Conservation (phyloP, 2,113 vertebrate genomes). For the Sminthopsis crassicaudata region DNA sequence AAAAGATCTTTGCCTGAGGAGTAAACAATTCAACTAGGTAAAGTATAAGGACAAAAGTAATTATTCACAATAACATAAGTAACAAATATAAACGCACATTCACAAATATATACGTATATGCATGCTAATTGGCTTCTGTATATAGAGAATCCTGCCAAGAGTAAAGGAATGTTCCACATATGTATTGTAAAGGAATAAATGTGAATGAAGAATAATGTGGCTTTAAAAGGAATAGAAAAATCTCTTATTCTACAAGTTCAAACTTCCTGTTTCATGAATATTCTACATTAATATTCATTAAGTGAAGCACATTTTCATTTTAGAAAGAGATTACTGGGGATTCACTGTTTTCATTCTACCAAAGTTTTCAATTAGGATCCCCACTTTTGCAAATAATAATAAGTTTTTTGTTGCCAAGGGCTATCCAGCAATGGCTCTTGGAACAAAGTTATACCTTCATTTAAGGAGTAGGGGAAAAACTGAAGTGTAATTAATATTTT, state of each 20-base stretch:
- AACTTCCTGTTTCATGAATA: slow-evolving; percentile 81
- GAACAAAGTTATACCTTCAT: slow-evolving; percentile 68
- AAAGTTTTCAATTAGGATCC: slow-evolving; percentile 85
- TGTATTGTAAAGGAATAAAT: slow-evolving; percentile 23
- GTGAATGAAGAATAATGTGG: slow-evolving; percentile 45
- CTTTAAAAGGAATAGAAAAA: slow-evolving; percentile 44
- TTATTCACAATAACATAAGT: slow-evolving; percentile 41
- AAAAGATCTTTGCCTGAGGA: slow-evolving; percentile 7
- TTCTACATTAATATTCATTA: slow-evolving; percentile 84
- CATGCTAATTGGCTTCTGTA: slow-evolving; percentile 38
- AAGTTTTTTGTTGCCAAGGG: slow-evolving; percentile 81
- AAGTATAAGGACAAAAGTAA: slow-evolving; percentile 14
- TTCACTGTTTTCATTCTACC: slow-evolving; percentile 82
- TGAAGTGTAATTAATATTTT: slow-evolving; percentile 78
- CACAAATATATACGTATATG: slow-evolving; percentile 7
- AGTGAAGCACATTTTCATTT: slow-evolving; percentile 79
- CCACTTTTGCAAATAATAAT: slow-evolving; percentile 84
- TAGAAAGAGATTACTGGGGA: slow-evolving; percentile 82
- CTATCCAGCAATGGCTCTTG: slow-evolving; percentile 72
- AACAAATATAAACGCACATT: slow-evolving; percentile 17
- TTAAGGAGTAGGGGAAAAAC: slow-evolving; percentile 76
- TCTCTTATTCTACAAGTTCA: slow-evolving; percentile 79
- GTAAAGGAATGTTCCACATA: neutral
- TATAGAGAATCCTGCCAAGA: slow-evolving; percentile 10
- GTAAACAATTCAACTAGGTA: neutral